Evolutionary conservation across 2,797 vertebrate genomes (phyloP).

Genomic region (Sebastes kiyomatsui): DNA sequence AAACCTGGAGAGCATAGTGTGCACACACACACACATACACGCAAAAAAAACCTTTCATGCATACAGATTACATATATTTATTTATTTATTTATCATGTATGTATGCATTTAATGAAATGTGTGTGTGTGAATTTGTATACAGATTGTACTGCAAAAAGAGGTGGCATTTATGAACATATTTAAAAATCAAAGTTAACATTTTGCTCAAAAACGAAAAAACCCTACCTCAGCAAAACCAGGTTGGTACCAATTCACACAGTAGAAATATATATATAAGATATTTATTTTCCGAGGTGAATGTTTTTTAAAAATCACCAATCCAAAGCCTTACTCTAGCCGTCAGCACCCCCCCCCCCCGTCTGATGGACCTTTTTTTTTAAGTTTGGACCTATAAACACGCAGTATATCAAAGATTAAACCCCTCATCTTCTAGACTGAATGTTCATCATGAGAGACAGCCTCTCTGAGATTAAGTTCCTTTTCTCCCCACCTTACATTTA

Average conservation of each 20-base stretch:
- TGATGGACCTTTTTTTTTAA: slow-evolving; percentile 62
- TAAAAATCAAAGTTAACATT: slow-evolving; percentile 74
- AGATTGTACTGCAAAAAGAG: slow-evolving; percentile 73
- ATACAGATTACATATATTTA: slow-evolving; percentile 82
- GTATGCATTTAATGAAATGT: slow-evolving; percentile 63
- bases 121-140: slow-evolving; percentile 48
- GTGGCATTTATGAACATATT: slow-evolving; percentile 78
- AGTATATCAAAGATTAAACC: slow-evolving; percentile 78
- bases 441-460: slow-evolving; percentile 63
- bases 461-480: slow-evolving; percentile 75
- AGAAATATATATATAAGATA: slow-evolving; percentile 77
- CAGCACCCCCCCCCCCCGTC: slow-evolving; percentile 57
- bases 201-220: slow-evolving; percentile 58
- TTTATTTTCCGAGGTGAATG: slow-evolving; percentile 87
- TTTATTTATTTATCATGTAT: slow-evolving; percentile 82
- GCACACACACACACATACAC: slow-evolving; percentile 28
- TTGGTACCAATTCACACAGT: slow-evolving; percentile 73
- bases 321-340: slow-evolving; percentile 85
- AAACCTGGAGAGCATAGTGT: slow-evolving; percentile 73
- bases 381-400: slow-evolving; percentile 79
- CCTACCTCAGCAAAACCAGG: slow-evolving; percentile 81
- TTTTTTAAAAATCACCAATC: slow-evolving; percentile 82
- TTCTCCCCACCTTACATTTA: slow-evolving; percentile 47
- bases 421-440: slow-evolving; percentile 74
- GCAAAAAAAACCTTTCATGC: slow-evolving; percentile 51